A percentile compares a stretch with the other conserved stretches of the same genome.
Evolutionary conservation across 2,113 vertebrate species (phyloP).

Genomic region (Apteryx mantelli): DNA sequence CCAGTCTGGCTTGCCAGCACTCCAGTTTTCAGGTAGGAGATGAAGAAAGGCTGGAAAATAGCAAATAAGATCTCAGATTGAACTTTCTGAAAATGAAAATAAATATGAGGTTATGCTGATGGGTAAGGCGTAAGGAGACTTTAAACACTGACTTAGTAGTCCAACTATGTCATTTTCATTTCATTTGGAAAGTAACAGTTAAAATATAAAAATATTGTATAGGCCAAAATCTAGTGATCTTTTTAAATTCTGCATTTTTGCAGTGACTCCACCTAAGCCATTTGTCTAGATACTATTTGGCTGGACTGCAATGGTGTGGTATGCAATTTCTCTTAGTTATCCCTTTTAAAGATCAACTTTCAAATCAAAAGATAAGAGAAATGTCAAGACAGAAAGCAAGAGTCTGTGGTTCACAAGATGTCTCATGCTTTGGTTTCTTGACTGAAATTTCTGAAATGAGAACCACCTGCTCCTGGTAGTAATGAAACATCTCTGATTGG

Average conservation of each 20-base stretch:
- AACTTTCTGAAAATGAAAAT: not conserved
- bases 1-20: not conserved
- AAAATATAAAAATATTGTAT: not conserved
- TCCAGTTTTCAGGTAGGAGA: not conserved
- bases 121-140: not conserved
- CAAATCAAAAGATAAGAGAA: conserved; percentile 34
- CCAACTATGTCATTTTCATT: not conserved
- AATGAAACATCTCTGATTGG: conserved; percentile 3
- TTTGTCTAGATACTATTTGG: conserved; percentile 12
- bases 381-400: conserved; percentile 24
- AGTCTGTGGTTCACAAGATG: conserved; percentile 37
- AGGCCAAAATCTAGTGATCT: not conserved
- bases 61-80: not conserved
- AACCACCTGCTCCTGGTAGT: conserved; percentile 54
- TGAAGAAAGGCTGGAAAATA: not conserved
- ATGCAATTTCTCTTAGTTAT: not conserved
- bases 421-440: conserved; percentile 40
- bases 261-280: conserved; percentile 15
- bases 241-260: conserved; percentile 22
- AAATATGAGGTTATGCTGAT: not conserved
- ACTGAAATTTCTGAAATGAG: conserved; percentile 42
- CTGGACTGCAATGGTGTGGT: not conserved
- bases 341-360: conserved; percentile 30
- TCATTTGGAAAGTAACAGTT: not conserved
- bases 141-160: not conserved